These are phyloP conservation scores for Lacerta bilineata DNA, from an alignment of 2,797 vertebrate species.

Conservation along the genomic window DNA sequence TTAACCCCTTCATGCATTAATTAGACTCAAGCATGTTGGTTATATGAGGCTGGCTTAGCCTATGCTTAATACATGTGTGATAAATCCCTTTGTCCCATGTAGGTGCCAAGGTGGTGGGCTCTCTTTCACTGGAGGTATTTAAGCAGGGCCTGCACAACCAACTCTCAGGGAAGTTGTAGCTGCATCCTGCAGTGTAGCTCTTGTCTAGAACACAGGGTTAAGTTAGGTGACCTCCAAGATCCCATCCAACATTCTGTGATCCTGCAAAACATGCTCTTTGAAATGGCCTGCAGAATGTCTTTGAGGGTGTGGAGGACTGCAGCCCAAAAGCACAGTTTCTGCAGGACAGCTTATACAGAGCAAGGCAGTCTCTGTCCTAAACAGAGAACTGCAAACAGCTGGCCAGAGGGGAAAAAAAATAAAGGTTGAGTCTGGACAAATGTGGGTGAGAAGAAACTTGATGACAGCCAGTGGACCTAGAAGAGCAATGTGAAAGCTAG, in stretches of 20 bases:
- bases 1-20: too few species aligned
- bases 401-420: not conserved
- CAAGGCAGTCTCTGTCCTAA: not conserved
- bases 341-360: not conserved
- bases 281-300: not conserved
- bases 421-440: not conserved
- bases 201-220: not conserved
- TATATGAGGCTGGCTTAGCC: too few species aligned
- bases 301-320: not conserved
- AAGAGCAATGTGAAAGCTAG: not conserved
- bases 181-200: not conserved
- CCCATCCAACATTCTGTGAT: not conserved
- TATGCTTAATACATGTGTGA: too few species aligned
- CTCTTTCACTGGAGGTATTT: not conserved
- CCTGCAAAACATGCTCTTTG: not conserved
- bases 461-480: not conserved
- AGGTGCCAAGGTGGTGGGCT: not conserved
- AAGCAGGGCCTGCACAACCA: not conserved
- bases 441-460: conserved; percentile 21
- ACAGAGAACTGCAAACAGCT: conserved; percentile 19
- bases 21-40: too few species aligned
- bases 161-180: not conserved
- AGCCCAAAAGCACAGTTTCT: not conserved
- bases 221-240: not conserved
- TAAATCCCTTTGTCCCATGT: too few species aligned